Base-by-base conservation (phyloP, 2,797 vertebrate species). In the Mormyrus proboscirostris region DNA sequence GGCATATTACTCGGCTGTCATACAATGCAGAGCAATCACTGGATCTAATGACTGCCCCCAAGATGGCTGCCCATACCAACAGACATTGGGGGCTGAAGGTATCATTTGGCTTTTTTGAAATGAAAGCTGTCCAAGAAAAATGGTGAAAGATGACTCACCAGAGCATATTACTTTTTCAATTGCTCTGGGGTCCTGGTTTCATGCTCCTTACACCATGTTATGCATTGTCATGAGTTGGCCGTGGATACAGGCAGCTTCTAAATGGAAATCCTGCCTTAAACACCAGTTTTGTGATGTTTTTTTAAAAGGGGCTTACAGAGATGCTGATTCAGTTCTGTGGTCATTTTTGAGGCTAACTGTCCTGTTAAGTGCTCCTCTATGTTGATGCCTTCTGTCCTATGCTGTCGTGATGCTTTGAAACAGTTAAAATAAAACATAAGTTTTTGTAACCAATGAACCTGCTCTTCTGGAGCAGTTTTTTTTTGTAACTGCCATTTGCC, bases 231-330 rank as follows among this genome's bases (percentile, higher is more conserved):
- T 76, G 59, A 38, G 47, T 88, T 88, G 88, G 65, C 12, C 14
- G 51, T 16, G 62, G 41, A 47, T 88, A 65, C 57, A 88, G 25
- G 44, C 88, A 88, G 49, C 16, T 69, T 69, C 38, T 16, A 62
- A 88, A 88, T 44, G 65, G 88, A 62, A 88, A 44, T 62, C 88
- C 88, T 88, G 59, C 88, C 88, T 76, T 69, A 88, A 76, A 76
- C 29, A 51, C n/a, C 62, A 51, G 62, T 62, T 51, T 51, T 76
- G 62, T 22, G 41, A 73, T 33, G 57, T 12, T 44, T 3, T 41
- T 19, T 14, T 14, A 51, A 22, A 51, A 22, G 44, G 41, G n/a
- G 47, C 8, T 14, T 10, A 82, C 16, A 44, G 38, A 82, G 76
- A 47, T 73, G 59, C 47, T 19, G 10, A 47, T 76, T 88, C 57